These are phyloP conservation scores for Dryoscopus gambensis DNA, from an alignment of 2,113 vertebrate genomes.

Conservation along the genomic window DNA sequence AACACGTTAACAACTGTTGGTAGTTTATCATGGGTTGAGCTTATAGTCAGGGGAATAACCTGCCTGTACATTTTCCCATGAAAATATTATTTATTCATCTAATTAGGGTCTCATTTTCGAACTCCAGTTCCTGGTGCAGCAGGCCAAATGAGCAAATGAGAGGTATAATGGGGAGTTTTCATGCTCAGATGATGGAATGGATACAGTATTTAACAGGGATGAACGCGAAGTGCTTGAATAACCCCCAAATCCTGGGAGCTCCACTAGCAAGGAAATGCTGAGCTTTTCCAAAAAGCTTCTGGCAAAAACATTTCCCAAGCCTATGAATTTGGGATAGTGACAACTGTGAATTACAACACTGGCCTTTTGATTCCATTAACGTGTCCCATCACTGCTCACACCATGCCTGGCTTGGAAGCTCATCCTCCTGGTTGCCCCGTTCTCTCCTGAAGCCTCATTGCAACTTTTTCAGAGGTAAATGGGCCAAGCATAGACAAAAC, in stretches of 20 bases:
- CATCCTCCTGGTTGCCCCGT: accelerated
- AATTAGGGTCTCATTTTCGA: not conserved
- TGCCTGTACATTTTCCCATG: not conserved
- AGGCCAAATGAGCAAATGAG: conserved; percentile 1
- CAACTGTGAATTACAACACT: not conserved
- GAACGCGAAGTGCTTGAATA: not conserved
- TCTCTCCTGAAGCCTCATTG: not conserved
- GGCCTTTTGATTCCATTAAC: not conserved
- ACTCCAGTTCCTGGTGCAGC: not conserved
- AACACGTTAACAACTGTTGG: not conserved
- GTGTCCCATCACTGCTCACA: not conserved
- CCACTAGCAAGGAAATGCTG: not conserved
- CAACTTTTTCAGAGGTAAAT: not conserved
- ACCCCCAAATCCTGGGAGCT: not conserved
- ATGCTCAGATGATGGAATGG: not conserved
- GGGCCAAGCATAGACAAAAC: not conserved
- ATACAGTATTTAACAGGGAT: not conserved
- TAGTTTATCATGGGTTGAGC: not conserved
- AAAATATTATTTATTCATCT: not conserved
- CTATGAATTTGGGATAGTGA: not conserved
- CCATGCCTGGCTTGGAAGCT: not conserved
- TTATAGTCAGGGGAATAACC: not conserved
- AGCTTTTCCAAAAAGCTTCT: not conserved
- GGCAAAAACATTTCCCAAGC: not conserved
- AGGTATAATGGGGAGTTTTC: not conserved